Conservation (phyloP, 2,888 invertebrate genomes). For the Stictocephala bisonia region DNA sequence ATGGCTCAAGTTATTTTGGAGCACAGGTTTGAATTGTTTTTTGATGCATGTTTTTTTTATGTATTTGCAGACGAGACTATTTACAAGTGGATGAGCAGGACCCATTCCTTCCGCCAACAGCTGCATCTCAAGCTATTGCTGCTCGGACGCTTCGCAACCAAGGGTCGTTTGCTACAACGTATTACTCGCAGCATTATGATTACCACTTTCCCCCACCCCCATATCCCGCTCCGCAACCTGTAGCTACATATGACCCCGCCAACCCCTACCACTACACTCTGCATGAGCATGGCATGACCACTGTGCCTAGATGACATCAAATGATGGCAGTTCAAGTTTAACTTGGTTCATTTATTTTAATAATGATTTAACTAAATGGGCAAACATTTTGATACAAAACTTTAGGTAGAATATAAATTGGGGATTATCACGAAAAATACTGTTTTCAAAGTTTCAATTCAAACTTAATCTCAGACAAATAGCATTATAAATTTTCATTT, state of each 20-base stretch:
- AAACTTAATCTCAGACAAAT: too few species aligned
- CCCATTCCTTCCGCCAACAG: constrained; percentile 76
- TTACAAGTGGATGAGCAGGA: constrained; percentile 88
- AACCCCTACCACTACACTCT: constrained; percentile 48
- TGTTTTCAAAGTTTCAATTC: too few species aligned
- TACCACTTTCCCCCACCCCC: constrained; percentile 60
- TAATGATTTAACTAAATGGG: too few species aligned
- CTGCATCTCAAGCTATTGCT: constrained; percentile 71
- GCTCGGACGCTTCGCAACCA: constrained; percentile 75
- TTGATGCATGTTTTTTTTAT: constrained; percentile 41
- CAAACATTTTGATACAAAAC: too few species aligned
- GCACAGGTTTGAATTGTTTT: too few species aligned
- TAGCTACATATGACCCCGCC: constrained; percentile 51
- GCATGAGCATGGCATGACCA: constrained; percentile 47
- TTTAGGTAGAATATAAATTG: too few species aligned
- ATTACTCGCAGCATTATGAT: constrained; percentile 53
- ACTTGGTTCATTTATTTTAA: too few species aligned
- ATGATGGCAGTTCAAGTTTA: too few species aligned
- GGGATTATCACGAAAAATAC: too few species aligned
- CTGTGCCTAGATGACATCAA: too few species aligned
- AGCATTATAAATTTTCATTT: too few species aligned
- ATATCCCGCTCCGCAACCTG: constrained; percentile 62
- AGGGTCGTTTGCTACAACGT: constrained; percentile 76
- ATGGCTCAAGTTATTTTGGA: too few species aligned
- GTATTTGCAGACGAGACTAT: constrained; percentile 75